Evolutionary conservation across 2,113 vertebrate species (phyloP).

Genomic region (Amia ocellicauda): DNA sequence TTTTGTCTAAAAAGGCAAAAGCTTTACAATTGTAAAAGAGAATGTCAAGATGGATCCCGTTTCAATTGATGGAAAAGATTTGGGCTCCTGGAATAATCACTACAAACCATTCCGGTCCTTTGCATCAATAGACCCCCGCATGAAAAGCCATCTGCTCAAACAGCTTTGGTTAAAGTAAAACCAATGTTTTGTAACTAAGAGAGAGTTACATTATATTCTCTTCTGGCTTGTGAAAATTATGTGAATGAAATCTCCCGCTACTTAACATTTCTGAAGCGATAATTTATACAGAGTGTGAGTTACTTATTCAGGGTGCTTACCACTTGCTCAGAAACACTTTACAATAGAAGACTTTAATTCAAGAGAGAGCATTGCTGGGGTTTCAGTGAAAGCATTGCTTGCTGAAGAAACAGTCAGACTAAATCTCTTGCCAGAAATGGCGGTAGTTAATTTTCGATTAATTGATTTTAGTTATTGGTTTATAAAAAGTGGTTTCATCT

Average conservation of each 20-base stretch:
- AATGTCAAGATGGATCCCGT: slow-evolving; percentile 80
- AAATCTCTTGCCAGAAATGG: too few species aligned
- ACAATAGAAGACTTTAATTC: slow-evolving; percentile 30
- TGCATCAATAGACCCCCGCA: slow-evolving; percentile 52
- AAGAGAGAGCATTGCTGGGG: too few species aligned
- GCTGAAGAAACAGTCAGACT: too few species aligned
- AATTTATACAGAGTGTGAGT: background rate
- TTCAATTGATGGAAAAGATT: slow-evolving; percentile 68
- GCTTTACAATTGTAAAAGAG: slow-evolving; percentile 65
- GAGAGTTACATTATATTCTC: slow-evolving; percentile 43
- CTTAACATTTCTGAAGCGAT: slow-evolving; percentile 23
- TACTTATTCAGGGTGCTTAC: slow-evolving; percentile 17
- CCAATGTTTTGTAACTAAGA: slow-evolving; percentile 39
- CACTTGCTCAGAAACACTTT: slow-evolving; percentile 32
- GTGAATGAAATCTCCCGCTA: slow-evolving; percentile 29
- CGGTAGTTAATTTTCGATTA: too few species aligned
- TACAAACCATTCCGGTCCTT: slow-evolving; percentile 66
- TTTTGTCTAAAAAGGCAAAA: slow-evolving; percentile 69
- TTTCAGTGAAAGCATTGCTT: too few species aligned
- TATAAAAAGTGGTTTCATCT: too few species aligned
- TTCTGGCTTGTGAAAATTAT: slow-evolving; percentile 33
- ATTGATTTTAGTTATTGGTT: too few species aligned
- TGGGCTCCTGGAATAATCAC: slow-evolving; percentile 71
- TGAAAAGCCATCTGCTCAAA: slow-evolving; percentile 61
- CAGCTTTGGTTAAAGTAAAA: slow-evolving; percentile 46